Conservation (phyloP, 2,888 invertebrate genomes). For the Ormyrus nitidulus region DNA sequence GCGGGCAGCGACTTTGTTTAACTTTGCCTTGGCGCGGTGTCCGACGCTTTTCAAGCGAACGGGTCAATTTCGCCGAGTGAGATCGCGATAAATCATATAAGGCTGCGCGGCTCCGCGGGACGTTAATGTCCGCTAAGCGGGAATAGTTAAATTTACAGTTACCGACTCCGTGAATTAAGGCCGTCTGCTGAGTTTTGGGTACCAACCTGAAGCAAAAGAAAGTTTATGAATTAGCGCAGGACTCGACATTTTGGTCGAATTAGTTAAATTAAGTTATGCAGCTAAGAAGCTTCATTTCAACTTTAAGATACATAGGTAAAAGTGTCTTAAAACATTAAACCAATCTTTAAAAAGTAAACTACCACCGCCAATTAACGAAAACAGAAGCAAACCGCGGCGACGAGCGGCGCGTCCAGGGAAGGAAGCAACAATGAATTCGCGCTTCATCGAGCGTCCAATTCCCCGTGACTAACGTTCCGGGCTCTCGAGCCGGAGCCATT, state of each 20-base stretch:
- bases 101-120: not conserved
- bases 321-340: too few species aligned
- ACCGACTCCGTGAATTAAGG: not conserved
- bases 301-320: too few species aligned
- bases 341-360: not conserved
- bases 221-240: not conserved
- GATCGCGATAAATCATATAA: not conserved
- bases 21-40: conserved; percentile 14
- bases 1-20: not conserved
- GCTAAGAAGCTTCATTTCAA: too few species aligned
- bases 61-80: conserved; percentile 15
- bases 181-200: not conserved
- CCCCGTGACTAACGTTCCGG: conserved; percentile 44
- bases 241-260: too few species aligned
- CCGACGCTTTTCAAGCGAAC: conserved; percentile 20
- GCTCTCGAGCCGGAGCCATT: not conserved
- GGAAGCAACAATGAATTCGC: conserved; percentile 39
- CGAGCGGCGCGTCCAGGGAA: not conserved
- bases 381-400: conserved; percentile 11
- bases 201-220: conserved; percentile 39
- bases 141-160: conserved; percentile 21
- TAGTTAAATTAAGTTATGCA: too few species aligned
- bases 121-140: not conserved
- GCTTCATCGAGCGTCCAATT: conserved; percentile 47
- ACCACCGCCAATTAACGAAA: not conserved